These are phyloP conservation scores for Thomomys bottae DNA, from an alignment of 2,113 vertebrate genomes.

Conservation along the genomic window DNA sequence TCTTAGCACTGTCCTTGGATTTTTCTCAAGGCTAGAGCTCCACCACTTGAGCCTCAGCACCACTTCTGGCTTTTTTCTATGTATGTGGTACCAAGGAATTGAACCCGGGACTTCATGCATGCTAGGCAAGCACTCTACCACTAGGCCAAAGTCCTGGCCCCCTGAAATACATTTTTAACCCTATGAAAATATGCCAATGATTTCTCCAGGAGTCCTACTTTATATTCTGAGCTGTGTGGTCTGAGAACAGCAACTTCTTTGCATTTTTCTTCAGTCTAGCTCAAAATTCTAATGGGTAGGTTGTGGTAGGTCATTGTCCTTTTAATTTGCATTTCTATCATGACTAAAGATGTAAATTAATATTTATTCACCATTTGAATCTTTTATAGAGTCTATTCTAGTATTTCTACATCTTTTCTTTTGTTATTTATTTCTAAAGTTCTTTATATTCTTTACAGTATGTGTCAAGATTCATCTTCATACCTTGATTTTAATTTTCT, in stretches of 20 bases:
- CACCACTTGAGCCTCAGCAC: too few species aligned
- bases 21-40: too few species aligned
- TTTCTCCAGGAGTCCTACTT: background rate
- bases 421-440: background rate
- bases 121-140: too few species aligned
- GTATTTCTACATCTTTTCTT: background rate
- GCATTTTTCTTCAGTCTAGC: background rate
- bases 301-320: background rate
- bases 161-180: background rate
- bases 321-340: constrained; percentile 28
- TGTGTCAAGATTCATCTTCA: background rate
- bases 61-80: too few species aligned
- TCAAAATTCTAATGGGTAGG: background rate
- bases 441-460: background rate
- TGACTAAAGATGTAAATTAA: background rate
- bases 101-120: too few species aligned
- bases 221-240: background rate
- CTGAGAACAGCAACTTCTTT: background rate
- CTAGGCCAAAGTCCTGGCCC: too few species aligned
- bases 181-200: background rate
- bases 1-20: too few species aligned
- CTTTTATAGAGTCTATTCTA: background rate
- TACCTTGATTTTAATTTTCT: constrained; percentile 26
- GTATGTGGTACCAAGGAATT: too few species aligned
- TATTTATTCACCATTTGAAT: background rate